A percentile compares a stretch with the other conserved stretches of the same genome.
Conservation (phyloP, 2,888 invertebrate genomes). For the Meiosimyza decipiens region DNA sequence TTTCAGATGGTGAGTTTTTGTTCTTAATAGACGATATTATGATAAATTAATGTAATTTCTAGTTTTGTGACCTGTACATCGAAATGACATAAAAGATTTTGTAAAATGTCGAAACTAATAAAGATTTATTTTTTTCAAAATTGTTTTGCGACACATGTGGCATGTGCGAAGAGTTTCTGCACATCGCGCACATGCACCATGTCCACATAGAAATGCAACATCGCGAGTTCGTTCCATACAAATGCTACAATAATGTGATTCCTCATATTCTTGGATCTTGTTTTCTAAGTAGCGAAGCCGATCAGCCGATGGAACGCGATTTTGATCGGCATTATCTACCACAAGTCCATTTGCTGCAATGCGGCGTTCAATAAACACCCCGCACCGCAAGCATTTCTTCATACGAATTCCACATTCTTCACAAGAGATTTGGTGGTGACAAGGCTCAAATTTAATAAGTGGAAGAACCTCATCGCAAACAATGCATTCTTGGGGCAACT, state of each 20-base stretch:
- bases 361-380: conserved; percentile 71
- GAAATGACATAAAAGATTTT: neutral
- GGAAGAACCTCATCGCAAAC: conserved; percentile 78
- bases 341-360: conserved; percentile 69
- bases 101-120: conserved; percentile 52
- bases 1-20: too few species aligned
- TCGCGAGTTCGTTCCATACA: conserved; percentile 87
- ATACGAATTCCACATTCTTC: conserved; percentile 80
- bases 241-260: conserved; percentile 85
- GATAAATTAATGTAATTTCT: too few species aligned
- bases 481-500: conserved; percentile 70
- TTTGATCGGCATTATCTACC: conserved; percentile 66
- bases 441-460: conserved; percentile 77
- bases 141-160: conserved; percentile 76
- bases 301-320: conserved; percentile 74
- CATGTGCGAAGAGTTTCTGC: conserved; percentile 84
- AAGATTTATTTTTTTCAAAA: conserved; percentile 66
- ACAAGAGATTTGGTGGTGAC: conserved; percentile 79
- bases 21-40: too few species aligned
- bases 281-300: conserved; percentile 76
- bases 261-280: conserved; percentile 87
- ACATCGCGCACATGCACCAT: conserved; percentile 85
- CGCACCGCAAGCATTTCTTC: conserved; percentile 81
- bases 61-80: neutral
- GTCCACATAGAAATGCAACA: conserved; percentile 89